Evolutionary conservation across 2,113 vertebrate genomes (phyloP).

Genomic region (Serilophus lunatus): DNA sequence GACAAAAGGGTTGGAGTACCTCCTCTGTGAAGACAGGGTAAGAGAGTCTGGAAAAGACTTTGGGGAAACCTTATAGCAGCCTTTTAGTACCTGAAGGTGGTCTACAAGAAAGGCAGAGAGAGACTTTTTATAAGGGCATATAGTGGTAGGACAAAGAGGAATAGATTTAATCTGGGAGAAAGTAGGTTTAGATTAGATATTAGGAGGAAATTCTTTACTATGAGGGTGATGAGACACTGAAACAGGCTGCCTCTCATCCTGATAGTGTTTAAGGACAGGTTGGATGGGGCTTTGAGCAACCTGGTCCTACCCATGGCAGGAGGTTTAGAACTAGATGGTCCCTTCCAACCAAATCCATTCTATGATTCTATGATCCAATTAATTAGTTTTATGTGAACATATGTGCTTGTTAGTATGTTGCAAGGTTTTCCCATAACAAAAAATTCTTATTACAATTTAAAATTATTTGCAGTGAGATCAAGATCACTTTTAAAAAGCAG

Average conservation of each 20-base stretch:
- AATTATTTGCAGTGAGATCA: background rate
- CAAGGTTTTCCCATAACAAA: background rate
- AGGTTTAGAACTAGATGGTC: background rate
- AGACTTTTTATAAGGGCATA: background rate
- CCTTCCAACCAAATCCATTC: background rate
- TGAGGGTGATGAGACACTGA: background rate
- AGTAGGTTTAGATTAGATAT: background rate
- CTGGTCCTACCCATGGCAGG: background rate
- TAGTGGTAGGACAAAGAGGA: too few species aligned
- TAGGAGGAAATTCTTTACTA: background rate
- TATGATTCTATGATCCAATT: too few species aligned
- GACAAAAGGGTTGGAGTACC: background rate
- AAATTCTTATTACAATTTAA: background rate
- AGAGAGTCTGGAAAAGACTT: background rate
- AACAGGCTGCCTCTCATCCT: background rate
- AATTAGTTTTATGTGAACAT: background rate
- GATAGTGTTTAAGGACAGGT: background rate
- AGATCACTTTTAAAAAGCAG: background rate
- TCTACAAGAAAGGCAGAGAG: background rate
- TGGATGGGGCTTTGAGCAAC: background rate
- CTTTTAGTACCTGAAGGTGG: background rate
- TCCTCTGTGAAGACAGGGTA: background rate
- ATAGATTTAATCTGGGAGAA: background rate
- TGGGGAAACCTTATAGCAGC: background rate
- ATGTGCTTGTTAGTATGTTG: background rate